Conservation (phyloP, 2,888 invertebrate genomes). For the Macrophya alboannulata region DNA sequence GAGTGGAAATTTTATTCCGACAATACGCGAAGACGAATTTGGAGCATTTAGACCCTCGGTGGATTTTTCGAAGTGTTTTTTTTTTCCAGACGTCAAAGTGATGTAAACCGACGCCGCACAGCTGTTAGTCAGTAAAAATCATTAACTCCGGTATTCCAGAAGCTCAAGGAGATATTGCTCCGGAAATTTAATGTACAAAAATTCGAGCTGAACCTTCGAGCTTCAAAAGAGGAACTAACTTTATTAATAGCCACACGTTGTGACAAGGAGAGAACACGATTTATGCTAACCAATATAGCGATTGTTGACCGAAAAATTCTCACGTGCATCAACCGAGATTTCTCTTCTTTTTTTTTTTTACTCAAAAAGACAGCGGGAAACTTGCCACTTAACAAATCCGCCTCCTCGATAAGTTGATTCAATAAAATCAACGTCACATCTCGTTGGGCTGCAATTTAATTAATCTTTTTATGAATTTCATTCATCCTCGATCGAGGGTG, state of each 20-base stretch:
- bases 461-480: not conserved
- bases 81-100: not conserved
- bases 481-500: not conserved
- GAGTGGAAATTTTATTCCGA: not conserved
- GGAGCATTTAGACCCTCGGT: not conserved
- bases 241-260: not conserved
- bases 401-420: not conserved
- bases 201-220: not conserved
- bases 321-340: not conserved
- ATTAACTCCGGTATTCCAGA: not conserved
- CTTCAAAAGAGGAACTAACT: constrained; percentile 3
- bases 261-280: not conserved
- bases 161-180: not conserved
- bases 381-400: not conserved
- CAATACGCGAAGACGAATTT: not conserved
- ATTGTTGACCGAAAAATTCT: not conserved
- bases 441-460: not conserved
- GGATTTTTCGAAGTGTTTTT: not conserved
- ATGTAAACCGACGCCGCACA: not conserved
- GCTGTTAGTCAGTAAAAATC: not conserved
- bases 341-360: not conserved
- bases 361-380: not conserved
- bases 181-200: not conserved
- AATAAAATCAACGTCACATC: not conserved
- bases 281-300: not conserved